phyloP scores from a whole-genome alignment of 1,140 invertebrate species.

The Bombus superbus region DNA sequence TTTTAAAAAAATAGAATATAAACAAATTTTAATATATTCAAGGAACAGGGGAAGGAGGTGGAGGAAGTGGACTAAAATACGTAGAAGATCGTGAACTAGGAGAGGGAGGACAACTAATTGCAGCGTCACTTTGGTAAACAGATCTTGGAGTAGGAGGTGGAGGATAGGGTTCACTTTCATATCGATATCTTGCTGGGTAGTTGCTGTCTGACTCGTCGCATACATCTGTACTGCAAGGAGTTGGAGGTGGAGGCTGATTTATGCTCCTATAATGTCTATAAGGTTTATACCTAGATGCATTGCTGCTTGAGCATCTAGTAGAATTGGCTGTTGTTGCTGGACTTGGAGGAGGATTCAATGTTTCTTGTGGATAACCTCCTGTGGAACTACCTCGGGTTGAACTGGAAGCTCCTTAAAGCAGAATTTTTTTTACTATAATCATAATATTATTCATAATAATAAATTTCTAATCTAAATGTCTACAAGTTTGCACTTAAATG shows the following conservation, averaged over 20 bases:
- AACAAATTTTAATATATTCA: constrained; percentile 62
- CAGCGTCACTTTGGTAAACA: constrained; percentile 87
- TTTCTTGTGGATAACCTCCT: constrained; percentile 89
- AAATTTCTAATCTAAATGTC: neutral
- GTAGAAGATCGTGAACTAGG: constrained; percentile 90
- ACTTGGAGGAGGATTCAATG: constrained; percentile 94
- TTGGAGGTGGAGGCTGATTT: constrained; percentile 95
- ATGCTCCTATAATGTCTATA: constrained; percentile 90
- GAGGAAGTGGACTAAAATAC: constrained; percentile 89
- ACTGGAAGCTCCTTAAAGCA: constrained; percentile 87
- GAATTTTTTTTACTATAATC: neutral
- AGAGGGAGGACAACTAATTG: constrained; percentile 88
- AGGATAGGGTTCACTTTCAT: constrained; percentile 89
- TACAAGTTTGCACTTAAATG: neutral
- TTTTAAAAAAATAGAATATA: constrained; percentile 9
- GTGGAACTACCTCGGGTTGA: constrained; percentile 85
- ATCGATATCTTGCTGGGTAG: constrained; percentile 84
- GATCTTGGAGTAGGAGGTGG: constrained; percentile 93
- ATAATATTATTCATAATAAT: neutral
- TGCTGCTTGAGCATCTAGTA: constrained; percentile 83
- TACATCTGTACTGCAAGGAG: constrained; percentile 96
- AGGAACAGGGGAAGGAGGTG: constrained; percentile 88
- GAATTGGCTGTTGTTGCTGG: constrained; percentile 89
- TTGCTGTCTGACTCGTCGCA: constrained; percentile 94
- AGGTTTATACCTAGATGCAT: constrained; percentile 85